Evolutionary conservation across 2,797 vertebrate genomes (phyloP).

Genomic region (Erpetoichthys calabaricus): DNA sequence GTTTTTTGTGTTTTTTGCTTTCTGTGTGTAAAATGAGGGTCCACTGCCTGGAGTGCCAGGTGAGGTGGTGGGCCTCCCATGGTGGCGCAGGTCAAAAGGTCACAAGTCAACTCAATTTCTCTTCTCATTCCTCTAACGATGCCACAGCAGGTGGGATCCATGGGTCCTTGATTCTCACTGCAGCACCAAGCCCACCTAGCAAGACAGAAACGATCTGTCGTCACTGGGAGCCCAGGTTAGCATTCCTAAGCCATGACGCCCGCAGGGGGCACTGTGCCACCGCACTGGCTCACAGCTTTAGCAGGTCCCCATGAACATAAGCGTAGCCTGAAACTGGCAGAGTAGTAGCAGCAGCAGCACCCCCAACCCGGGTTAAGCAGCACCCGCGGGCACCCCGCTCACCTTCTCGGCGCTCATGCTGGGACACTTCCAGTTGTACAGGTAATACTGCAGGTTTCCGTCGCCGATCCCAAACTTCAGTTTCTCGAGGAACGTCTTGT

Average conservation of each 20-base stretch:
- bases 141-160: neutral
- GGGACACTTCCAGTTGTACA: constrained; percentile 99
- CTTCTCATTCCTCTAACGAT: constrained; percentile 1
- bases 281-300: neutral
- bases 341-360: no score
- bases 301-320: neutral
- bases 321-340: neutral
- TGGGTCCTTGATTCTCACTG: constrained; percentile 52
- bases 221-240: neutral
- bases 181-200: constrained; percentile 87
- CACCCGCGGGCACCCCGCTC: neutral
- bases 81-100: neutral
- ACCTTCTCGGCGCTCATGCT: constrained; percentile 97
- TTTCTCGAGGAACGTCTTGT: constrained; percentile 97
- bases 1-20: neutral
- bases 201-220: neutral
- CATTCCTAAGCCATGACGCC: no score
- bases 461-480: constrained; percentile 97
- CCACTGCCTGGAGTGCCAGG: neutral
- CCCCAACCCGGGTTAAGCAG: neutral
- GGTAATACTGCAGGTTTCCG: constrained; percentile 98
- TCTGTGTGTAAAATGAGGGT: neutral
- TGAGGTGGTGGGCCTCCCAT: neutral
- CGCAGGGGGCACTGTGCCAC: neutral
- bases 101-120: constrained; percentile 1